Conservation (phyloP, 1,140 invertebrate species). For the Sweltsa coloradensis region DNA sequence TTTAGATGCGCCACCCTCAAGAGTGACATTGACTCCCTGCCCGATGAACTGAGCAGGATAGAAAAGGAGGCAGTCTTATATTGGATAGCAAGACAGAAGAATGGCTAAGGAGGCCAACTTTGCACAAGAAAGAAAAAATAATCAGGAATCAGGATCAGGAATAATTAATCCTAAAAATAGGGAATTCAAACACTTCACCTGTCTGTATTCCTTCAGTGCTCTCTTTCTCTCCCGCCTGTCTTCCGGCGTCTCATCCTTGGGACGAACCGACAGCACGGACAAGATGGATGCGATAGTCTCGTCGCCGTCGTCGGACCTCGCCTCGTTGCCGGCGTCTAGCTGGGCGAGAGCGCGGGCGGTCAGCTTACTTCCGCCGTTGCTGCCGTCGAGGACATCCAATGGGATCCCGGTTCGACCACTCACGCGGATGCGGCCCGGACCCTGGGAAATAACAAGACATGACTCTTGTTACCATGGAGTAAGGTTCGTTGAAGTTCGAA, state of each 20-base stretch:
- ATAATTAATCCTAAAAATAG: too few relatives aligned
- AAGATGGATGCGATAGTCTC: slow-evolving; percentile 56
- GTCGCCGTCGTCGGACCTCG: slow-evolving; percentile 28
- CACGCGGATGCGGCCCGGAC: slow-evolving; percentile 49
- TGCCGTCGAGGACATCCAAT: slow-evolving; percentile 41
- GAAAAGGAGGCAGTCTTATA: too few relatives aligned
- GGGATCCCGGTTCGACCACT: slow-evolving; percentile 61
- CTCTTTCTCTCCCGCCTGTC: slow-evolving; percentile 72
- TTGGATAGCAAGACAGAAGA: too few relatives aligned
- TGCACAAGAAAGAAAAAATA: too few relatives aligned
- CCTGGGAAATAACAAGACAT: slow-evolving; percentile 27
- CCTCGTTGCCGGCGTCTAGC: slow-evolving; percentile 39
- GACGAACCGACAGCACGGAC: slow-evolving; percentile 56
- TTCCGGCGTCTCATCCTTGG: slow-evolving; percentile 70
- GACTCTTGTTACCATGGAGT: slow-evolving; percentile 13
- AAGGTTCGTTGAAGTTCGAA: too few relatives aligned
- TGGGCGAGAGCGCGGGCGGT: slow-evolving; percentile 54
- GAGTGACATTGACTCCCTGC: too few relatives aligned
- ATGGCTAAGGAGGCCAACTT: too few relatives aligned
- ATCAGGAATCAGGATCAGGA: too few relatives aligned
- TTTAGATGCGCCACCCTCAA: too few relatives aligned
- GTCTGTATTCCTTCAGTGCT: slow-evolving; percentile 68
- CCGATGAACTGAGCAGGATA: too few relatives aligned
- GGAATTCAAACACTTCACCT: too few relatives aligned
- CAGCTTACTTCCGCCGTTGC: slow-evolving; percentile 40